phyloP scores from a whole-genome alignment of 2,888 invertebrate species.

The Drosophila paramelanica region DNA sequence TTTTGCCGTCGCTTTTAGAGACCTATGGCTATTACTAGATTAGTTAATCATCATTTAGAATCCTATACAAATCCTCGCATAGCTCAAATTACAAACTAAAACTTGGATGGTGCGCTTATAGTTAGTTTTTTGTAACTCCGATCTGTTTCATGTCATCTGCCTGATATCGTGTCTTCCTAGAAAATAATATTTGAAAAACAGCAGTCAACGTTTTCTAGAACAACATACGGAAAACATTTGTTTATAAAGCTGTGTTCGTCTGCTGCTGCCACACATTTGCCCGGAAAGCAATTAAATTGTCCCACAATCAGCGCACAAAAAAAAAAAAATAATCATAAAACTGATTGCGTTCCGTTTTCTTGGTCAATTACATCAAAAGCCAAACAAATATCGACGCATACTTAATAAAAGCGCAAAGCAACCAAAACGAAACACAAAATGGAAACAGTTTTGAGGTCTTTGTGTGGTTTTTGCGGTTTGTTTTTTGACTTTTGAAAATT shows the following conservation, averaged over 20 bases:
- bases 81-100: conserved; percentile 19
- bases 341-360: conserved; percentile 37
- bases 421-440: conserved; percentile 18
- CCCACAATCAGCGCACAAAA: conserved; percentile 30
- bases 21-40: background rate
- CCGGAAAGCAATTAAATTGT: conserved; percentile 29
- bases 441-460: conserved; percentile 26
- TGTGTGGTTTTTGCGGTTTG: conserved; percentile 49
- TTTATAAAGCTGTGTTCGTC: conserved; percentile 23
- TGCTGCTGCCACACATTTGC: conserved; percentile 11
- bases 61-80: background rate
- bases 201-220: background rate
- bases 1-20: background rate
- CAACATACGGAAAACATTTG: conserved; percentile 14
- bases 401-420: conserved; percentile 19
- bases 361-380: conserved; percentile 46
- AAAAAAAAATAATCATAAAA: conserved; percentile 31
- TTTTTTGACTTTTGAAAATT: conserved; percentile 29
- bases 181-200: background rate
- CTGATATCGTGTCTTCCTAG: conserved; percentile 4
- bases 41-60: conserved; percentile 2
- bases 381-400: conserved; percentile 35
- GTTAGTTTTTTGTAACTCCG: background rate
- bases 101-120: too few species aligned
- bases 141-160: background rate